These are phyloP conservation scores for Naja naja DNA, from an alignment of 2,113 vertebrate genomes.

Conservation along the genomic window DNA sequence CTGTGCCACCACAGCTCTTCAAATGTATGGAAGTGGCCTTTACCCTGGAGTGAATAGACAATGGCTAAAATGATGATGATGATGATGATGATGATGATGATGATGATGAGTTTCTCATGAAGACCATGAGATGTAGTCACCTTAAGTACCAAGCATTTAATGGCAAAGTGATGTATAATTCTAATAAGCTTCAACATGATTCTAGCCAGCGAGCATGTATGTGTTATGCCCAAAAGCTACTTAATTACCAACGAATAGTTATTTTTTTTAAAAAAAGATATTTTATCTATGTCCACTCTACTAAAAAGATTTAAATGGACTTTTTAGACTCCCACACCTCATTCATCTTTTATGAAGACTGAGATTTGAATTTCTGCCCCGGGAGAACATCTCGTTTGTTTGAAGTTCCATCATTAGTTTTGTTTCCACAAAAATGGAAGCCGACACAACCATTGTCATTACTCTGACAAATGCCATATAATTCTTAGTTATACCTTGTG, in stretches of 20 bases:
- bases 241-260: neutral
- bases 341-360: neutral
- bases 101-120: neutral
- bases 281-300: neutral
- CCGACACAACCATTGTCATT: neutral
- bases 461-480: neutral
- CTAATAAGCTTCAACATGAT: neutral
- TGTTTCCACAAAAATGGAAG: constrained; percentile 6
- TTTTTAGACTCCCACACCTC: neutral
- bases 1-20: too few relatives aligned
- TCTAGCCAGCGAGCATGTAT: neutral
- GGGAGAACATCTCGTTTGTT: neutral
- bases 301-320: neutral
- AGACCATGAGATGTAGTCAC: neutral
- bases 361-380: neutral
- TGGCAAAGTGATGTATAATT: neutral
- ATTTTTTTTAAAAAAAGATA: neutral
- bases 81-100: too few relatives aligned
- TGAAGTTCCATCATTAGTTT: neutral
- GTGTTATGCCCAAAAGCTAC: neutral
- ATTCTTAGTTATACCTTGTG: neutral
- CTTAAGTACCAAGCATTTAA: neutral
- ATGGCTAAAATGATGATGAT: too few relatives aligned
- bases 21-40: too few relatives aligned
- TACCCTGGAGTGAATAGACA: too few relatives aligned